Conservation (phyloP, 2,888 invertebrate genomes). For the Tetranychus piercei region DNA sequence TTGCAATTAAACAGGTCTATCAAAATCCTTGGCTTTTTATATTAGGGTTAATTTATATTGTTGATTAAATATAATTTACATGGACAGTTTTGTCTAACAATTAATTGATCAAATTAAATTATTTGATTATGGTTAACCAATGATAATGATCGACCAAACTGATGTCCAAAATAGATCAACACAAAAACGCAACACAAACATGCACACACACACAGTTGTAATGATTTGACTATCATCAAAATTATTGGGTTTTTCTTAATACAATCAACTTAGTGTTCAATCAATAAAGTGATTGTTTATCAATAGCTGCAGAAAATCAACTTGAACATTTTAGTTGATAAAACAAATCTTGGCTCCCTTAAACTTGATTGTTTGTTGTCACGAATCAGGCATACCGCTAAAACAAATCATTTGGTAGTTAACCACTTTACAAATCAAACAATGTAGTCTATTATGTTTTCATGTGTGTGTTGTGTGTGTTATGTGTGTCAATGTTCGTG, state of each 20-base stretch:
- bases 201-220: neutral
- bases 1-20: neutral
- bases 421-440: no score
- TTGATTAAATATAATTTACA: neutral
- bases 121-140: neutral
- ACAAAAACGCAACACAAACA: neutral
- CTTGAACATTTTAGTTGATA: neutral
- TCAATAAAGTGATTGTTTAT: neutral
- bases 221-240: neutral
- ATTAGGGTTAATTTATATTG: neutral
- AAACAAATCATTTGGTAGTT: neutral
- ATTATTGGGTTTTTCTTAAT: neutral
- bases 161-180: neutral
- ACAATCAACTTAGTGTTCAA: neutral
- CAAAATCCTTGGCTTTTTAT: neutral
- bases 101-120: conserved; percentile 1
- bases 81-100: neutral
- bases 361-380: neutral
- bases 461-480: neutral
- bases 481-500: neutral
- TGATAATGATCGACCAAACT: neutral
- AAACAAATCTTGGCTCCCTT: neutral
- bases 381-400: neutral
- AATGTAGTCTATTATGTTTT: neutral
- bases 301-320: neutral